Percentiles rank a stretch among this genome's conserved stretches.
Evolutionary conservation across 2,797 vertebrate genomes (phyloP).

Genomic region (Molossus alvarezi): DNA sequence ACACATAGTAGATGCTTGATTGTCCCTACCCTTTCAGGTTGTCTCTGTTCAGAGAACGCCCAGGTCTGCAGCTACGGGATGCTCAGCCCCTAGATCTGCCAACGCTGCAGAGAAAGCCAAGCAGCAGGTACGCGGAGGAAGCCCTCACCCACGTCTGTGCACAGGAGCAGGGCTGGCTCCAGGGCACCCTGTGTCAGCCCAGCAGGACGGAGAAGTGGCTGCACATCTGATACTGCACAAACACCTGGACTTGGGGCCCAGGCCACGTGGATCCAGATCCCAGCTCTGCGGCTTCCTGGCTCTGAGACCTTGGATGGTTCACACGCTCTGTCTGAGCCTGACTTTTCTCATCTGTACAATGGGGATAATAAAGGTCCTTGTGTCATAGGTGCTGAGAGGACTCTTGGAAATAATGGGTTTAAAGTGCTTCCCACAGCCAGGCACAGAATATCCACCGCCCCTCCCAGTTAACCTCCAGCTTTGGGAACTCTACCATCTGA

Average conservation of each 20-base stretch:
- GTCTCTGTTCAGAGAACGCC: not conserved
- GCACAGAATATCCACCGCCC: not conserved
- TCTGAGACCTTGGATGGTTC: not conserved
- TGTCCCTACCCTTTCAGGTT: not conserved
- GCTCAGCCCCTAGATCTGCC: not conserved
- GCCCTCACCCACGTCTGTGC: no score
- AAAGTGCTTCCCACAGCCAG: not conserved
- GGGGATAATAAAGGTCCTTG: not conserved
- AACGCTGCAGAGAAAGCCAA: not conserved
- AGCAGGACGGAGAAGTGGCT: not conserved
- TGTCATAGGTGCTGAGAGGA: not conserved
- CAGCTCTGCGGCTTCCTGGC: not conserved
- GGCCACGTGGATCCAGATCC: not conserved
- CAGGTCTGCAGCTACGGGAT: not conserved
- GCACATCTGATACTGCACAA: not conserved
- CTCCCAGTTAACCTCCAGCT: accelerated
- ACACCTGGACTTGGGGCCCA: not conserved
- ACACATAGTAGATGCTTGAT: accelerated
- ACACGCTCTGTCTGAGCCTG: not conserved
- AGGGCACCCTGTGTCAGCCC: not conserved
- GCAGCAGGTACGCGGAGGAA: accelerated
- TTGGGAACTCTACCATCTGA: not conserved
- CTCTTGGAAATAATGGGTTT: no score
- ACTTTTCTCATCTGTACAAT: not conserved
- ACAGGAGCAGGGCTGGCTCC: not conserved